These are phyloP conservation scores for Saccopteryx leptura DNA, from an alignment of 2,113 vertebrate species.

Conservation along the genomic window DNA sequence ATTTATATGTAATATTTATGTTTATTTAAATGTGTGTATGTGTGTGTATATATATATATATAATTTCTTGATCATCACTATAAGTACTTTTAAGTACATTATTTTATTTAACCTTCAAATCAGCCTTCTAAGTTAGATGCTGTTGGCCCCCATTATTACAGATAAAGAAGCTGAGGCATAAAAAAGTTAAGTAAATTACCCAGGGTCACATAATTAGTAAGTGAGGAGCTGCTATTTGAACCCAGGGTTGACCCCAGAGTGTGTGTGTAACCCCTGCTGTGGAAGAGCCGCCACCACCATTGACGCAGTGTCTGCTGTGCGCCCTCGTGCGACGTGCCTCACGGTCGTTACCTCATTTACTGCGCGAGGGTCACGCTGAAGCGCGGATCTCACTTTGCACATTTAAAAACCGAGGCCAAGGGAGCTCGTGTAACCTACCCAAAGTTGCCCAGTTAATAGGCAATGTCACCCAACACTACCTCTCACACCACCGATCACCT, in stretches of 20 bases:
- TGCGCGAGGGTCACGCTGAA: not conserved
- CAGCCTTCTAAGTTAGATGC: not conserved
- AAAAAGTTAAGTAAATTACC: not conserved
- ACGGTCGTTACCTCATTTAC: not conserved
- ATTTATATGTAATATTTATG: not conserved
- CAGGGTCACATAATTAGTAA: not conserved
- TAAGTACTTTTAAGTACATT: constrained; percentile 25
- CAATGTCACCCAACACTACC: rapidly evolving
- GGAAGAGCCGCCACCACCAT: not conserved
- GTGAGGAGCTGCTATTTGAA: not conserved
- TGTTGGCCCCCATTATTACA: not conserved
- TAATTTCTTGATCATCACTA: not conserved
- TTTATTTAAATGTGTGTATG: not conserved
- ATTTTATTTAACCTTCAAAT: not conserved
- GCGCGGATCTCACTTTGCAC: not conserved
- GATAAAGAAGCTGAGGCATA: not conserved
- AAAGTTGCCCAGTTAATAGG: not conserved
- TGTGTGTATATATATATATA: not conserved
- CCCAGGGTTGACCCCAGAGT: not conserved
- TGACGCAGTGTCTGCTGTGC: not conserved
- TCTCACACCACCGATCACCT: not conserved
- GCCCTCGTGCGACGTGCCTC: not conserved
- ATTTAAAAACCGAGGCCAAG: not conserved
- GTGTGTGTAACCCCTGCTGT: not conserved
- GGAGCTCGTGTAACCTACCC: not conserved